Conservation (phyloP, 2,888 invertebrate species). For the Parnassius smintheus region DNA sequence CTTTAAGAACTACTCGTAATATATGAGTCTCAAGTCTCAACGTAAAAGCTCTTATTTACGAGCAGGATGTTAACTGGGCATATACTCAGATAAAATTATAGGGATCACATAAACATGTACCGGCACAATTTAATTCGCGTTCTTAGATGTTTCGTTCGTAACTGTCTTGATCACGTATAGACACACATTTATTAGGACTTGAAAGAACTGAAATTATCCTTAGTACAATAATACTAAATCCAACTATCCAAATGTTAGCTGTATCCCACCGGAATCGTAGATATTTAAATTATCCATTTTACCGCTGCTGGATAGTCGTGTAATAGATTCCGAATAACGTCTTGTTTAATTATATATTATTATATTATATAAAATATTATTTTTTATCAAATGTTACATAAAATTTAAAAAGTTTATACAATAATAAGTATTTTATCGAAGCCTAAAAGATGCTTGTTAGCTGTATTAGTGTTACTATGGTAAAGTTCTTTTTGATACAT, state of each 20-base stretch:
- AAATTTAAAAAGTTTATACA: not conserved
- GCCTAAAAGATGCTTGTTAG: too few relatives aligned
- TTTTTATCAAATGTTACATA: not conserved
- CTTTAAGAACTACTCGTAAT: conserved; percentile 53
- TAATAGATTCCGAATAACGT: conserved; percentile 8
- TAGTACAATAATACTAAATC: too few relatives aligned
- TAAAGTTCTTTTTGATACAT: too few relatives aligned
- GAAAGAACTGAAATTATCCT: too few relatives aligned
- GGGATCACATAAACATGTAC: conserved; percentile 18
- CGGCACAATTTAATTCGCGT: not conserved
- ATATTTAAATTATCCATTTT: conserved; percentile 22
- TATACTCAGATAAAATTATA: conserved; percentile 34
- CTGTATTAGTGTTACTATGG: too few relatives aligned
- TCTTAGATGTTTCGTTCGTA: not conserved
- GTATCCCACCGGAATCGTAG: conserved; percentile 9
- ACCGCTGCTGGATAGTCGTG: conserved; percentile 3
- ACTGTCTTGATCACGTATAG: not conserved
- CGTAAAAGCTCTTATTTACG: conserved; percentile 38
- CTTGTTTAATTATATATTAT: conserved; percentile 3
- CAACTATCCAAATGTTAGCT: conserved; percentile 12
- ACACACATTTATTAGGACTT: too few relatives aligned
- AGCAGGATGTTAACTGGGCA: conserved; percentile 34
- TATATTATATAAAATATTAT: not conserved
- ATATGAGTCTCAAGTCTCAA: conserved; percentile 36
- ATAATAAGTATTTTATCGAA: not conserved